Evolutionary conservation across 2,888 invertebrate species (phyloP).

Genomic region (Drosophila atripex): DNA sequence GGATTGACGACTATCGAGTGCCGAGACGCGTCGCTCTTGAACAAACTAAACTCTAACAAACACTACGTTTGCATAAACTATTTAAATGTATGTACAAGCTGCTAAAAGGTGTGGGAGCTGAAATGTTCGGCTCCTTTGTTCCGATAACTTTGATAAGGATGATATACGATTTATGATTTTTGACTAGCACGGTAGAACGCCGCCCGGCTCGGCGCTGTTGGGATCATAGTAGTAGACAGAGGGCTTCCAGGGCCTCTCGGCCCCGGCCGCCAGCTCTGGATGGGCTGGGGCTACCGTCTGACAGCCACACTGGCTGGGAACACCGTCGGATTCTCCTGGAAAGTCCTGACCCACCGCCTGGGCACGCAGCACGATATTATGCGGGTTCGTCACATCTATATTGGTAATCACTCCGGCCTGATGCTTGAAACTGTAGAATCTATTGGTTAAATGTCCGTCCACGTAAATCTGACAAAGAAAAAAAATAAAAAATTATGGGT

Average conservation of each 20-base stretch:
- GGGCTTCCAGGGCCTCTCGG: conserved; percentile 68
- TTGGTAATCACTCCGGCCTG: conserved; percentile 79
- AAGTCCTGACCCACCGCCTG: conserved; percentile 64
- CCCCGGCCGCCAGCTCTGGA: conserved; percentile 57
- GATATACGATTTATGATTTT: conserved; percentile 36
- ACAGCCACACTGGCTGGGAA: conserved; percentile 5
- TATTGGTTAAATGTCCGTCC: conserved; percentile 81
- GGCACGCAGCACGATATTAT: conserved; percentile 79
- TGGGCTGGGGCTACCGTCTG: conserved; percentile 34
- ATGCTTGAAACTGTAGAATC: conserved; percentile 76
- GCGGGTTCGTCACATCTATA: conserved; percentile 74
- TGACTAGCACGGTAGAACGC: conserved; percentile 40
- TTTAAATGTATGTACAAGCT: conserved; percentile 28
- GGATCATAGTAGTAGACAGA: conserved; percentile 79
- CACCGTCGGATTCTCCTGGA: conserved; percentile 40
- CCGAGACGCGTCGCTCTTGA: conserved; percentile 7
- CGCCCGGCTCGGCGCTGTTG: conserved; percentile 8
- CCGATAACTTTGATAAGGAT: conserved; percentile 15
- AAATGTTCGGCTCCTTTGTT: conserved; percentile 14
- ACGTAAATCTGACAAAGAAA: conserved; percentile 74
- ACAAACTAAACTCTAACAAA: conserved; percentile 28
- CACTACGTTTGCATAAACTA: conserved; percentile 28
- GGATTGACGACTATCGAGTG: not conserved
- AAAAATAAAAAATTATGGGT: not conserved
- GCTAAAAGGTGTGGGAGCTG: conserved; percentile 22